Percentiles rank a stretch among this genome's conserved stretches.
phyloP scores from a whole-genome alignment of 2,113 vertebrate genomes.

The Romanogobio albipinnatus region DNA sequence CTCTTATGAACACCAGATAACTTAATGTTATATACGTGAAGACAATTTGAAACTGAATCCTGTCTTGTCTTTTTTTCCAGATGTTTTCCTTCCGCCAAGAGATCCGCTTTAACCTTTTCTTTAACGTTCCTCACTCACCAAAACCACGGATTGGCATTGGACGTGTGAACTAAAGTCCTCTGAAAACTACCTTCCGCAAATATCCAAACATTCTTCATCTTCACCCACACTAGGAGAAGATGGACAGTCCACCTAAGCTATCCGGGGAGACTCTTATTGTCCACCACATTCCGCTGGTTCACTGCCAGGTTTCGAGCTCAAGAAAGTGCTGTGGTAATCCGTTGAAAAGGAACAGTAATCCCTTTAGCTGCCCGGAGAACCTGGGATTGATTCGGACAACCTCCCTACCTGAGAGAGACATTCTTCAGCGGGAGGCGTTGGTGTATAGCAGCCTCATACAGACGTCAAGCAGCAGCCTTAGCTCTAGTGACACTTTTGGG shows the following conservation, averaged over 20 bases:
- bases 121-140: slow-evolving; percentile 42
- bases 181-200: neutral
- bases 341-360: slow-evolving; percentile 81
- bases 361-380: slow-evolving; percentile 85
- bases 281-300: slow-evolving; percentile 96
- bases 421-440: slow-evolving; percentile 87
- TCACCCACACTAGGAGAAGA: slow-evolving; percentile 58
- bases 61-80: slow-evolving; percentile 13
- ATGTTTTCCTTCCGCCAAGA: slow-evolving; percentile 46
- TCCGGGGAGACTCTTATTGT: slow-evolving; percentile 95
- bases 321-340: slow-evolving; percentile 75
- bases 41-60: neutral
- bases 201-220: neutral
- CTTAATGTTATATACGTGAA: neutral
- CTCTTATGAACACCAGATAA: neutral
- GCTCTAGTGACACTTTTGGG: slow-evolving; percentile 60
- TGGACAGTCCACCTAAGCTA: slow-evolving; percentile 93
- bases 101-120: slow-evolving; percentile 27
- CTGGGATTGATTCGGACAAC: slow-evolving; percentile 82
- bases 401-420: slow-evolving; percentile 84
- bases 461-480: slow-evolving; percentile 62
- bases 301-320: slow-evolving; percentile 90
- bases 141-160: slow-evolving; percentile 49
- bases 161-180: slow-evolving; percentile 45
- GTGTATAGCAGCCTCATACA: slow-evolving; percentile 89